Evolutionary conservation across 2,113 vertebrate genomes (phyloP).

Genomic region (Archilochus colubris): DNA sequence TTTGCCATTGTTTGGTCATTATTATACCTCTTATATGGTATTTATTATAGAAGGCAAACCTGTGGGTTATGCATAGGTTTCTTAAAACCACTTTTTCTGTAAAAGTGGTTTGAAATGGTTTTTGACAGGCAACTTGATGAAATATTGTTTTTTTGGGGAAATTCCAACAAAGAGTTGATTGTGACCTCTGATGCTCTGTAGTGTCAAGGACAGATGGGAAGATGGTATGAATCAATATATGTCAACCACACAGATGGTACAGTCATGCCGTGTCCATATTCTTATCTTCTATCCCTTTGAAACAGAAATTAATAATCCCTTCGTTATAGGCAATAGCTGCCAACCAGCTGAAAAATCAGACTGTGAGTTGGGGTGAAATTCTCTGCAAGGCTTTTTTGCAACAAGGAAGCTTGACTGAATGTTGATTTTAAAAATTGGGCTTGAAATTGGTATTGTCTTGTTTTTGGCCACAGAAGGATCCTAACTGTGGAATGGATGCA

Average conservation of each 20-base stretch:
- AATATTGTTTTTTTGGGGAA: constrained; percentile 69
- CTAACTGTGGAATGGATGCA: background rate
- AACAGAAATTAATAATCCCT: constrained; percentile 82
- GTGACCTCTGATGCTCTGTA: constrained; percentile 74
- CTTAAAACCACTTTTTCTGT: constrained; percentile 18
- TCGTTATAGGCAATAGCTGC: constrained; percentile 77
- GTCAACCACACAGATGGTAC: constrained; percentile 82
- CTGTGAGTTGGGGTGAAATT: constrained; percentile 39
- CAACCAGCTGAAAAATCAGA: constrained; percentile 74
- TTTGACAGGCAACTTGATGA: constrained; percentile 45
- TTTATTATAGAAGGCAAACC: constrained; percentile 22
- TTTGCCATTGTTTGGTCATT: constrained; percentile 18
- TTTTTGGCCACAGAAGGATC: background rate
- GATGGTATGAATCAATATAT: constrained; percentile 82
- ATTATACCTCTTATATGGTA: background rate
- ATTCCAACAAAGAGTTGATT: constrained; percentile 75
- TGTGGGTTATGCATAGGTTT: background rate
- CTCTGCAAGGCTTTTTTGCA: constrained; percentile 26
- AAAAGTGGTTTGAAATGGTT: constrained; percentile 11
- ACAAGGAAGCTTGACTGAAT: background rate
- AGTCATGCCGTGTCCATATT: constrained; percentile 79
- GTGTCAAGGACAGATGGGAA: constrained; percentile 84
- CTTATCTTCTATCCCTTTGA: constrained; percentile 75
- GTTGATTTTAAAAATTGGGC: background rate
- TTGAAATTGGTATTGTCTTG: background rate